Percentiles rank a stretch among this genome's conserved stretches.
phyloP scores from a whole-genome alignment of 2,888 invertebrate species.

The Microctonus brassicae region DNA sequence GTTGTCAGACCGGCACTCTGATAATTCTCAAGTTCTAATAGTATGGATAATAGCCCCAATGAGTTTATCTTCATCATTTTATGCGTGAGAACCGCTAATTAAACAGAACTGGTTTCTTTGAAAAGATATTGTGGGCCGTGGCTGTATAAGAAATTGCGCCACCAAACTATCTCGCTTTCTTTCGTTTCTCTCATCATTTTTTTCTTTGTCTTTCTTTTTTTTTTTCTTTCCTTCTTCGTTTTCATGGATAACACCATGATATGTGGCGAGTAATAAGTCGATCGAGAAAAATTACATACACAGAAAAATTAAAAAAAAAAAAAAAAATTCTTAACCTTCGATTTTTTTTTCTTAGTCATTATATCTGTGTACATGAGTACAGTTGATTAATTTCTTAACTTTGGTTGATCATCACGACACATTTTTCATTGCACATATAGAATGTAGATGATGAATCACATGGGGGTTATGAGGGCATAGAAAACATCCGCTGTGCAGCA shows the following conservation, averaged over 20 bases:
- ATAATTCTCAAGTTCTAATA: slow-evolving; percentile 14
- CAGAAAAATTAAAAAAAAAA: neutral
- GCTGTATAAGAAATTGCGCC: slow-evolving; percentile 20
- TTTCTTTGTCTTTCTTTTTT: slow-evolving; percentile 2
- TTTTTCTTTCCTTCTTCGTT: neutral
- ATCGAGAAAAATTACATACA: too few species aligned
- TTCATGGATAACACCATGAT: neutral
- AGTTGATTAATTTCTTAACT: neutral
- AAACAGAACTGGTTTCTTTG: slow-evolving; percentile 63
- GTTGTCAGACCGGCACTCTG: neutral
- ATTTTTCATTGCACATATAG: slow-evolving; percentile 32
- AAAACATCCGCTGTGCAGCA: slow-evolving; percentile 59
- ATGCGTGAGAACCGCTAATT: slow-evolving; percentile 62
- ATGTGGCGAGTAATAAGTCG: too few species aligned
- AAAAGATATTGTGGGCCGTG: slow-evolving; percentile 29
- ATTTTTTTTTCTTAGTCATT: neutral
- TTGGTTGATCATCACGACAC: slow-evolving; percentile 19
- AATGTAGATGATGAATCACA: slow-evolving; percentile 42
- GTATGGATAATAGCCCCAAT: slow-evolving; percentile 32
- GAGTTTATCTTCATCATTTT: slow-evolving; percentile 29
- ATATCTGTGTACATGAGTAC: neutral
- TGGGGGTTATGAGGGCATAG: slow-evolving; percentile 57
- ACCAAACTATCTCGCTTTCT: slow-evolving; percentile 6
- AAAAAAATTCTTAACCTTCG: neutral
- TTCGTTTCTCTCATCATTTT: neutral